Base-by-base conservation (phyloP, 2,113 vertebrate species). In the Gymnocephalus cernua region DNA sequence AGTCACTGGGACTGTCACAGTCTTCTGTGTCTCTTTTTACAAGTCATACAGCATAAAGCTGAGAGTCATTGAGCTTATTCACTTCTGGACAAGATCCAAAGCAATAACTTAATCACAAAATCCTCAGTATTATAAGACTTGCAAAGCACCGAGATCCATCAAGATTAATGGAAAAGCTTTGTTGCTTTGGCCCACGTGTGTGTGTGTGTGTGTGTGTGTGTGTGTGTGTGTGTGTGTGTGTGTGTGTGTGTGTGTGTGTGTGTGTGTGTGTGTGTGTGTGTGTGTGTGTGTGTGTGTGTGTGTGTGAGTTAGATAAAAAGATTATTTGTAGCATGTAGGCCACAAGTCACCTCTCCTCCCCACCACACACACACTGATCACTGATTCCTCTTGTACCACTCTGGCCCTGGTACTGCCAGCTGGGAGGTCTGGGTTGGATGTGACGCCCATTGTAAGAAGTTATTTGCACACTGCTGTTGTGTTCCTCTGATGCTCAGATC, bases 371-470 rank as follows among this genome's bases (percentile, higher is more conserved):
- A 64, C 82, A 86, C n/a, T n/a, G n/a, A n/a, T n/a, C 53, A 74
- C 78, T 29, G 50, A 79, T 59, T 77, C 38, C 32, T 77, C 35
- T 90, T 62, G 86, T 94, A 79, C 89, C 81, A 67, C 77, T 82
- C 84, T 77, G 88, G 70, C 71, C 78, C 90, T 91, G 93, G 89
- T 57, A 87, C 88, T 57, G 65, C 80, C 88, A 90, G 86, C 90
- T 91, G 89, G 88, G 74, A 58, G 74, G 71, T 87, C 79, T 85
- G 74, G 48, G 38, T 27, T 72, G 44, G 66, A 82, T 88, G 81
- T 85, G 86, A 83, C 64, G 15, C 45, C 77, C 86, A 63, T 88
- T 92, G 87, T 90, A 54, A 82, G 63, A 73, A 54, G 15, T 77
- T 56, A 21, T 77, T 8, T 66, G 57, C 48, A 64, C 16, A 21